Conservation (phyloP, 2,113 vertebrate genomes). For the Aphelocoma coerulescens region DNA sequence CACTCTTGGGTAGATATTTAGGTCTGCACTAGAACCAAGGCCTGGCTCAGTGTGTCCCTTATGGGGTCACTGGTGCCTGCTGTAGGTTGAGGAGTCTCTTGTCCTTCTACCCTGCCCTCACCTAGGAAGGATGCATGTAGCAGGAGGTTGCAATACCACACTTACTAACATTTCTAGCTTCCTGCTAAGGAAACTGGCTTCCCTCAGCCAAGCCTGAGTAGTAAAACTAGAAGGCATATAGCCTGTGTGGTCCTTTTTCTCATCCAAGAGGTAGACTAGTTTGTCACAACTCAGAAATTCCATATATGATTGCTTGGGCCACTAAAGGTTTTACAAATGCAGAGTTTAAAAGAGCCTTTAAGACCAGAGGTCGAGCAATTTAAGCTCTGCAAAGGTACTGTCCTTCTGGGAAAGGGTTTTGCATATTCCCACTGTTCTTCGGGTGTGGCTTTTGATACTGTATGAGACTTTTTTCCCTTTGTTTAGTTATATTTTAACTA, state of each 20-base stretch:
- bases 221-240: accelerated
- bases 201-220: background rate
- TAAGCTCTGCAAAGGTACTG: background rate
- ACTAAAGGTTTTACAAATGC: background rate
- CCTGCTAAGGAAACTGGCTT: background rate
- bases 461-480: background rate
- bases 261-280: background rate
- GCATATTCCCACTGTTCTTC: background rate
- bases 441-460: background rate
- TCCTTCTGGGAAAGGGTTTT: background rate
- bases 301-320: background rate
- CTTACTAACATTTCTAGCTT: background rate
- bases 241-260: accelerated
- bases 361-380: background rate
- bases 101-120: background rate
- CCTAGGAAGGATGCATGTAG: background rate
- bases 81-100: accelerated
- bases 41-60: background rate
- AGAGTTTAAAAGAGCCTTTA: background rate
- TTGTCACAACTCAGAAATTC: background rate
- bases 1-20: background rate
- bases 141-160: background rate
- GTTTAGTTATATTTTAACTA: background rate
- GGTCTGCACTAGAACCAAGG: background rate
- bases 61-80: background rate